These are phyloP conservation scores for Bryconaethiops microstoma DNA, from an alignment of 2,797 vertebrate genomes.

Conservation along the genomic window DNA sequence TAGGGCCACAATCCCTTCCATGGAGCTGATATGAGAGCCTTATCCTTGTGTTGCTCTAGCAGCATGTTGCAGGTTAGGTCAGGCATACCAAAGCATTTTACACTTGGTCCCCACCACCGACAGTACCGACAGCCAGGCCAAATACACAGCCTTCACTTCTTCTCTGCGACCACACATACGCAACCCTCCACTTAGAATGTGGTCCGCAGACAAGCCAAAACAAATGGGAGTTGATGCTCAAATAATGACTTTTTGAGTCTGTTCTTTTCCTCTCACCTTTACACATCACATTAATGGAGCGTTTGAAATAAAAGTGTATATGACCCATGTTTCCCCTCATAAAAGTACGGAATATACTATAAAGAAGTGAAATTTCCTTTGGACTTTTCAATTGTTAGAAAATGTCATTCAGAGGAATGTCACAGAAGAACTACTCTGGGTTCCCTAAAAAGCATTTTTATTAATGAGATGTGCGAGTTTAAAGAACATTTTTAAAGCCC, in stretches of 20 bases:
- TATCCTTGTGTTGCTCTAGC: conserved; percentile 42
- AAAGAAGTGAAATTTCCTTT: conserved; percentile 11
- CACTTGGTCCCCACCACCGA: conserved; percentile 30
- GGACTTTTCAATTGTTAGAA: neutral
- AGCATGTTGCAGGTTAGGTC: conserved; percentile 41
- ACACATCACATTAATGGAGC: conserved; percentile 25
- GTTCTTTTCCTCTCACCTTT: conserved; percentile 46
- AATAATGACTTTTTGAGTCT: conserved; percentile 39
- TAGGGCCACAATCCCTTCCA: conserved; percentile 23
- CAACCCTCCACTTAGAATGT: conserved; percentile 45
- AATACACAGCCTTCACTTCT: conserved; percentile 35
- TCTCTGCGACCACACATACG: conserved; percentile 48
- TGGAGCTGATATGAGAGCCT: conserved; percentile 46
- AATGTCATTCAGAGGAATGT: too few relatives aligned
- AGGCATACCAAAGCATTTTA: conserved; percentile 32
- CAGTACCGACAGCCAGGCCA: conserved; percentile 32
- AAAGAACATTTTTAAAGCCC: neutral
- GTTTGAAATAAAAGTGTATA: conserved; percentile 31
- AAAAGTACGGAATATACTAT: conserved; percentile 16
- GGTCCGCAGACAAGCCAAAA: conserved; percentile 44
- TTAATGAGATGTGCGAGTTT: neutral
- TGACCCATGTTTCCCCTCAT: conserved; percentile 20
- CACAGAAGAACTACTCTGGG: neutral
- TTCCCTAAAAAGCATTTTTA: neutral
- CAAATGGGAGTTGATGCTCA: conserved; percentile 41